These are phyloP conservation scores for Acridotheres tristis DNA, from an alignment of 2,797 vertebrate genomes.

Conservation along the genomic window DNA sequence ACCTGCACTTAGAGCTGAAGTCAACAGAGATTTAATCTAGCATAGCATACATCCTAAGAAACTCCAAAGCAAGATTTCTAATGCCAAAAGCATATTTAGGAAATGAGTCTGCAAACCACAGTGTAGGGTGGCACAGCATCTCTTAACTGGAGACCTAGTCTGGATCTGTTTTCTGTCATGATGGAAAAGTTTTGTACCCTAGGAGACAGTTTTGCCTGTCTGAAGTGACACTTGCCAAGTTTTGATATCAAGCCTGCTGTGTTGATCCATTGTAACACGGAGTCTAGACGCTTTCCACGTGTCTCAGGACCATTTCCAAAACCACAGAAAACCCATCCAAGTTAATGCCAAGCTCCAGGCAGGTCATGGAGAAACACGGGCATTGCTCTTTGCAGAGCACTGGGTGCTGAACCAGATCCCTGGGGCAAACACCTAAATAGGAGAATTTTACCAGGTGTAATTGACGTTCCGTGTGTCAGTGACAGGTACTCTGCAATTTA, in stretches of 20 bases:
- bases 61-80: neutral
- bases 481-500: neutral
- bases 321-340: neutral
- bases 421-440: neutral
- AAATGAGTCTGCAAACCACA: neutral
- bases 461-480: fast-evolving
- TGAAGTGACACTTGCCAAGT: neutral
- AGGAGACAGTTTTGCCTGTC: neutral
- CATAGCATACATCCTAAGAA: neutral
- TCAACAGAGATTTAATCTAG: neutral
- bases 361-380: neutral
- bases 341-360: neutral
- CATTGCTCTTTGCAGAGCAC: neutral
- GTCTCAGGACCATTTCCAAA: neutral
- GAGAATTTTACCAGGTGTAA: neutral
- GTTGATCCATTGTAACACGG: neutral
- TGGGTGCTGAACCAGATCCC: neutral
- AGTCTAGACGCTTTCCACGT: neutral
- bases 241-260: neutral
- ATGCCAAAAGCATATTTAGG: neutral
- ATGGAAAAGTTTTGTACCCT: neutral
- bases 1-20: neutral
- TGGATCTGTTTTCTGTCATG: neutral
- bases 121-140: neutral
- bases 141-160: neutral